Evolutionary conservation across 1,140 invertebrate species (phyloP), one percentile per base, ranked within the genome.

Genomic region (Drosophila asahinai): DNA sequence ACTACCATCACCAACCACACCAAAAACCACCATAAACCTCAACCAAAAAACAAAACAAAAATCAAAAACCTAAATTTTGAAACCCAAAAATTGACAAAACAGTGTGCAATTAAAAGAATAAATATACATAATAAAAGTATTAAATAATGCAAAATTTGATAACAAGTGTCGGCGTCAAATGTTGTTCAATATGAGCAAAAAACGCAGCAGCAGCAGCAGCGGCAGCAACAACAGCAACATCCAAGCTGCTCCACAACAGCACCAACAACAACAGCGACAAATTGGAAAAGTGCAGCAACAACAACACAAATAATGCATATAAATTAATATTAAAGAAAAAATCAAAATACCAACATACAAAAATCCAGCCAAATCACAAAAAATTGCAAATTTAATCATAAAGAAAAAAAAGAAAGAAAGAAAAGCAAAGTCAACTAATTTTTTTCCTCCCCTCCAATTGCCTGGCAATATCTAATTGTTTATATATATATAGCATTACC

Each of bases 371-470:
- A 55, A 55, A 55, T 55, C 40, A 49, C 48, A 49, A 47, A 49
- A 30, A 36, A 57, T 58, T 62, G 51, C 48, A 49, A 59, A 67
- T 63, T 49, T 43, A 40, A 68, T 55, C 15, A 25, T 17, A 55
- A 55, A 55, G 19, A n/a, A 9, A 43, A 55, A 9, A 54, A n/a
- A 22, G 25, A 27, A 38, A 38, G 4, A 52, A 14, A 36, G 2
- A 30, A 40, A 42, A 74, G 55, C 22, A 30, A 63, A 83, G 64
- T 68, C 61, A 38, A 68, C 27, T 43, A 60, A 65, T 61, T 62
- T 77, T 73, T 86, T 75, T 79, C 54, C 47, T 66, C 51, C 59
- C 77, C 81, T 83, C 79, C 57, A 78, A 63, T 82, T 86, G 70
- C 62, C 75, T 72, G 67, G 79, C 79, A 81, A 77, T 77, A 77